These are phyloP conservation scores for Deroplatys truncata DNA, from an alignment of 2,888 invertebrate genomes.

Conservation along the genomic window DNA sequence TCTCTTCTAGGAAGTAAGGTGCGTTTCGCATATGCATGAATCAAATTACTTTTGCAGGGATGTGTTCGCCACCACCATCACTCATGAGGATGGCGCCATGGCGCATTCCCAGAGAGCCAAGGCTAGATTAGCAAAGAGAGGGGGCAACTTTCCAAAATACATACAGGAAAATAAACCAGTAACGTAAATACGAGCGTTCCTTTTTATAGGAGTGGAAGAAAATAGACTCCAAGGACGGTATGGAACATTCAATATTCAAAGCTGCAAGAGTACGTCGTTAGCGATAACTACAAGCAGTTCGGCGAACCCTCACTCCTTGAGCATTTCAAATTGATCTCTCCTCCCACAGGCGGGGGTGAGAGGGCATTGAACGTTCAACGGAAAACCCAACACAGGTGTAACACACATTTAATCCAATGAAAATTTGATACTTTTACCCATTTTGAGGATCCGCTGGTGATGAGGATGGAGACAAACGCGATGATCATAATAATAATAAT, in stretches of 20 bases:
- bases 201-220: not conserved
- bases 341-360: too few relatives aligned
- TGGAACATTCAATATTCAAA: not conserved
- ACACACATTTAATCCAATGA: too few relatives aligned
- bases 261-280: not conserved
- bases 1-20: not conserved
- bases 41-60: not conserved
- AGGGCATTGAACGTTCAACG: too few relatives aligned
- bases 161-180: not conserved
- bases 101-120: not conserved
- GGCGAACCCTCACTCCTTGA: too few relatives aligned
- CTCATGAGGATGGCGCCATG: not conserved
- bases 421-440: too few relatives aligned
- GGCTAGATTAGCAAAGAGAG: not conserved
- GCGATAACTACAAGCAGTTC: too few relatives aligned
- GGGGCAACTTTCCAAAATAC: not conserved
- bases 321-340: too few relatives aligned
- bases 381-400: too few relatives aligned
- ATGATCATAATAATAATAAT: too few relatives aligned
- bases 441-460: too few relatives aligned
- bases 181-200: not conserved
- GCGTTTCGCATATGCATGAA: not conserved
- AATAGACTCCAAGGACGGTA: not conserved
- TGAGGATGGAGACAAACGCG: too few relatives aligned
- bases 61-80: not conserved